phyloP scores from a whole-genome alignment of 2,113 vertebrate species.

The Gadus macrocephalus region DNA sequence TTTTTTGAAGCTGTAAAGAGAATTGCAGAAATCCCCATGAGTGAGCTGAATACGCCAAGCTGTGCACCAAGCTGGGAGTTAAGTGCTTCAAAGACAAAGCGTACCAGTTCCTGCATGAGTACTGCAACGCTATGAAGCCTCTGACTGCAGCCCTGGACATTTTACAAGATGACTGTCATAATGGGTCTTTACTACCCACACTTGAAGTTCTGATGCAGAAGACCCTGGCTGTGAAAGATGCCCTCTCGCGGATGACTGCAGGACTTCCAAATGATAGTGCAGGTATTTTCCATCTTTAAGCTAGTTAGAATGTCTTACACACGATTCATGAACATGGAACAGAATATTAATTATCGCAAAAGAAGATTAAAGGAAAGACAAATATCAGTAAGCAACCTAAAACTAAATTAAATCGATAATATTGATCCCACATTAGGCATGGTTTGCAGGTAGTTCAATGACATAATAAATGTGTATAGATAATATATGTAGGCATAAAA shows the following conservation, averaged over 20 bases:
- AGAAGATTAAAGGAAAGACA: too few species aligned
- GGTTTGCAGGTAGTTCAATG: too few species aligned
- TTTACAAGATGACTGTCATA: conserved; percentile 15
- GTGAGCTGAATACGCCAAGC: conserved; percentile 7
- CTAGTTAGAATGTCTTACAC: too few species aligned
- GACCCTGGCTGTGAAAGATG: conserved; percentile 15
- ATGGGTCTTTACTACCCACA: conserved; percentile 15
- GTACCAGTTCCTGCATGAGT: conserved; percentile 5
- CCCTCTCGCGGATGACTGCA: conserved; percentile 19
- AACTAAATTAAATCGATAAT: too few species aligned
- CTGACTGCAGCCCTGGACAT: conserved; percentile 13
- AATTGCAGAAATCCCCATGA: conserved; percentile 7
- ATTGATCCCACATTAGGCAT: too few species aligned
- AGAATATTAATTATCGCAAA: too few species aligned
- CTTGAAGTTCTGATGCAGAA: conserved; percentile 21
- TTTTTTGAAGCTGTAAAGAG: conserved; percentile 7
- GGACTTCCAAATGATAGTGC: conserved; percentile 18
- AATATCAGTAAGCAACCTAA: too few species aligned
- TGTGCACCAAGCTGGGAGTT: conserved; percentile 11
- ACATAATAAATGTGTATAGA: too few species aligned
- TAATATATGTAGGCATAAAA: too few species aligned
- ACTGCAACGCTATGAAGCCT: conserved; percentile 3
- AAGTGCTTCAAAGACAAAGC: conserved; percentile 8
- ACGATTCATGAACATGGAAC: too few species aligned
- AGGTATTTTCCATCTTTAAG: background rate